Evolutionary conservation across 2,797 vertebrate genomes (phyloP), one percentile per base, ranked within the genome.

Genomic region (Aeoliscus strigatus): DNA sequence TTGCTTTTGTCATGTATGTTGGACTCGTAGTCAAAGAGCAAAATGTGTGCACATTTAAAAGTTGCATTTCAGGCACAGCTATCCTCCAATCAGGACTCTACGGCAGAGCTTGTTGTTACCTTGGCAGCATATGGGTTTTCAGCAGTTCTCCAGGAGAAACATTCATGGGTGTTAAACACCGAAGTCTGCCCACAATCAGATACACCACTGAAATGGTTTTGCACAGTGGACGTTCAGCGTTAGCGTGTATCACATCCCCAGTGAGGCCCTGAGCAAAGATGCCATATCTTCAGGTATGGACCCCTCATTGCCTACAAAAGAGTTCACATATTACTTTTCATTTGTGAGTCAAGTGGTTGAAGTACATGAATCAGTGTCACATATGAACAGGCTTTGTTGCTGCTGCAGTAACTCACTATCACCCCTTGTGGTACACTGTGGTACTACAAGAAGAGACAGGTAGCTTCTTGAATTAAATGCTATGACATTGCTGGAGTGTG

Each of bases 271-370:
- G 29, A 98, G 75, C 66, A 98, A 80, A 0, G 92, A 90, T 10
- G 93, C 94, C 89, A 98, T 94, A 73, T 97, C 92, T 73, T 93
- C 87, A 53, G 93, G 89, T 75, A 96, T 88, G 54, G 68, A 74
- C 28, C 91, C 92, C 70, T 93, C 93, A 33, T 81, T 89, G 73
- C 89, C 94, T 97, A 23, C 21, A 67, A 51, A 34, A 75, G 31
- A 72, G 60, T 69, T 2, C 0, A 24, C 11, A 17, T 5, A 40
- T 39, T 30, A 45, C n/a, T n/a, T n/a, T n/a, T n/a, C n/a, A n/a
- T n/a, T n/a, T n/a, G n/a, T n/a, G n/a, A n/a, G n/a, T n/a, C n/a
- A n/a, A n/a, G n/a, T n/a, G n/a, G n/a, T n/a, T n/a, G n/a, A n/a
- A n/a, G n/a, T n/a, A n/a, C n/a, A n/a, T n/a, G n/a, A n/a, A n/a